Conservation (phyloP, 2,113 vertebrate genomes). For the Aplodontia rufa region DNA sequence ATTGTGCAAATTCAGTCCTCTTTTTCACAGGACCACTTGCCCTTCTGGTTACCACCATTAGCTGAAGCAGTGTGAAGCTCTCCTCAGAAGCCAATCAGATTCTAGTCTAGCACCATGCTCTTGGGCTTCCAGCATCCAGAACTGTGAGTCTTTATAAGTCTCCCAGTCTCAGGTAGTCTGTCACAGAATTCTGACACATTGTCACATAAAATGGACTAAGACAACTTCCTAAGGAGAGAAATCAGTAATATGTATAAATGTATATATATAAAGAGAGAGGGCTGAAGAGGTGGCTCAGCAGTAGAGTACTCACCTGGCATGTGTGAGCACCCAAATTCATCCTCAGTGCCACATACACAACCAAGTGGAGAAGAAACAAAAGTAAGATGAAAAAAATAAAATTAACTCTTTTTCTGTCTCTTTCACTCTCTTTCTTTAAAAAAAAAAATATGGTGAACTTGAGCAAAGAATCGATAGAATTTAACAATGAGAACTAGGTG, state of each 20-base stretch:
- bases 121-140: not conserved
- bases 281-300: too few species aligned
- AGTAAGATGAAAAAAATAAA: too few species aligned
- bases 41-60: not conserved
- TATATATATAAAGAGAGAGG: too few species aligned
- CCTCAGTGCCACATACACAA: too few species aligned
- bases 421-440: too few species aligned
- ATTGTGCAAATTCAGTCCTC: not conserved
- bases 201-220: not conserved
- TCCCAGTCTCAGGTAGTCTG: too few species aligned
- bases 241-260: too few species aligned
- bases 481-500: not conserved
- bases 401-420: too few species aligned
- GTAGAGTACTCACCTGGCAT: too few species aligned
- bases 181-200: too few species aligned
- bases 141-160: not conserved
- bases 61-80: not conserved
- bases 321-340: too few species aligned
- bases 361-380: too few species aligned
- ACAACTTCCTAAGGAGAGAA: not conserved
- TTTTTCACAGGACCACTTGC: rapidly evolving
- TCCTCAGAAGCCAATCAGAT: not conserved
- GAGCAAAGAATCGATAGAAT: not conserved
- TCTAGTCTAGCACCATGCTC: not conserved
- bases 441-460: not conserved